Evolutionary conservation across 2,797 vertebrate species (phyloP).

Genomic region (Crypturellus tataupa): DNA sequence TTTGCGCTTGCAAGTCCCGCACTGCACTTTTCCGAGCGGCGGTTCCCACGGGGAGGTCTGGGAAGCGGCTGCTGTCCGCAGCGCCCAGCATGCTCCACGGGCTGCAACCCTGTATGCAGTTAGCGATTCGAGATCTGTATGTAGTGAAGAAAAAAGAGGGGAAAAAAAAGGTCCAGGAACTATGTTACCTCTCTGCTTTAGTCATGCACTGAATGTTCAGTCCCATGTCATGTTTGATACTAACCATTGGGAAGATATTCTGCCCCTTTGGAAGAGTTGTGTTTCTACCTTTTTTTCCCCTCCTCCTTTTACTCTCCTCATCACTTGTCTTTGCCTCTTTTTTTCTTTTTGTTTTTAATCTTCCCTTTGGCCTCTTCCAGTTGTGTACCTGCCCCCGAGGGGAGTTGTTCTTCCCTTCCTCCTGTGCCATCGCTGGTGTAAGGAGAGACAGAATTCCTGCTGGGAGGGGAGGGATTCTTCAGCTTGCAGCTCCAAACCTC

Average conservation of each 20-base stretch:
- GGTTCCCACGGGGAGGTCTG: not conserved
- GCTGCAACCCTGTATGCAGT: not conserved
- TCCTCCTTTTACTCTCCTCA: not conserved
- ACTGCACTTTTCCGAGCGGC: rapidly evolving
- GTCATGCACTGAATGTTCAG: not conserved
- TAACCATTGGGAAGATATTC: not conserved
- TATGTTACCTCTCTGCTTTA: not conserved
- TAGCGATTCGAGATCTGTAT: not conserved
- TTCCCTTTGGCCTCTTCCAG: not conserved
- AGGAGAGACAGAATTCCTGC: not conserved
- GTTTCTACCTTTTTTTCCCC: not conserved
- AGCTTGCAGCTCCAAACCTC: not conserved
- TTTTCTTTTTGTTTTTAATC: not conserved
- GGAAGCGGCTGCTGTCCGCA: not conserved
- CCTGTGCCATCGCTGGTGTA: not conserved
- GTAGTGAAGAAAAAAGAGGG: not conserved
- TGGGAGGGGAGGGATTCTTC: not conserved
- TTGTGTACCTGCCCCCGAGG: not conserved
- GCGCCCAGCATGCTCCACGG: too few species aligned
- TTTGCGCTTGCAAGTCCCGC: not conserved
- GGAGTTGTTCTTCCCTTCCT: not conserved
- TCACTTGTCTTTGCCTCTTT: not conserved
- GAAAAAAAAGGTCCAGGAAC: not conserved
- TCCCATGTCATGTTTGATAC: not conserved
- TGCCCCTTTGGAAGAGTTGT: rapidly evolving